Conservation (phyloP, 92 coral and sea anemone genomes). For the Epizoanthus fatuus region DNA sequence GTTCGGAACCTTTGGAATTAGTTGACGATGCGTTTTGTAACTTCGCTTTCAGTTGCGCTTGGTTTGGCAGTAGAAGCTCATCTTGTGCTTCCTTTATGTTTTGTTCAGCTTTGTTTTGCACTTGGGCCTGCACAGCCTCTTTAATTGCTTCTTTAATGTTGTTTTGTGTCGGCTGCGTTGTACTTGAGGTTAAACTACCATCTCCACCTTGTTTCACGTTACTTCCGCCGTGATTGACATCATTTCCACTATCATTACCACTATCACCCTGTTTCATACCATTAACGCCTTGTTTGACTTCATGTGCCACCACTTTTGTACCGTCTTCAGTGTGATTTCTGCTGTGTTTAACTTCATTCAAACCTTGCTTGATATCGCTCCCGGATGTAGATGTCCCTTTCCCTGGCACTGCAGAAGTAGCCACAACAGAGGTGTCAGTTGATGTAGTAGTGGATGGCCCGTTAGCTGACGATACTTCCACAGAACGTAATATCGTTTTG, state of each 20-base stretch:
- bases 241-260: background rate
- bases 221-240: background rate
- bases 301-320: background rate
- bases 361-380: background rate
- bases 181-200: background rate
- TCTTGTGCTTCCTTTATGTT: slow-evolving; percentile 37
- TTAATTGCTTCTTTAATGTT: slow-evolving; percentile 36
- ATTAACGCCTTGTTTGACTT: slow-evolving; percentile 1
- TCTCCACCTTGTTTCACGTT: background rate
- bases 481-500: background rate
- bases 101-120: slow-evolving; percentile 10
- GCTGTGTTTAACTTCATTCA: background rate
- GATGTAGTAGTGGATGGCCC: background rate
- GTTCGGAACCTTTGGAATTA: background rate
- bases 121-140: slow-evolving; percentile 34
- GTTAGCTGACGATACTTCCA: background rate
- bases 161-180: background rate
- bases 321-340: background rate
- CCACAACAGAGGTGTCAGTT: background rate
- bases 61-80: background rate
- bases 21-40: background rate
- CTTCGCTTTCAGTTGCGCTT: background rate
- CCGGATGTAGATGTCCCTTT: background rate
- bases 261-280: background rate
- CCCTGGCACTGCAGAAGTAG: background rate